Evolutionary conservation across 1,140 invertebrate genomes (phyloP).

Genomic region (Cheumatopsyche charites): DNA sequence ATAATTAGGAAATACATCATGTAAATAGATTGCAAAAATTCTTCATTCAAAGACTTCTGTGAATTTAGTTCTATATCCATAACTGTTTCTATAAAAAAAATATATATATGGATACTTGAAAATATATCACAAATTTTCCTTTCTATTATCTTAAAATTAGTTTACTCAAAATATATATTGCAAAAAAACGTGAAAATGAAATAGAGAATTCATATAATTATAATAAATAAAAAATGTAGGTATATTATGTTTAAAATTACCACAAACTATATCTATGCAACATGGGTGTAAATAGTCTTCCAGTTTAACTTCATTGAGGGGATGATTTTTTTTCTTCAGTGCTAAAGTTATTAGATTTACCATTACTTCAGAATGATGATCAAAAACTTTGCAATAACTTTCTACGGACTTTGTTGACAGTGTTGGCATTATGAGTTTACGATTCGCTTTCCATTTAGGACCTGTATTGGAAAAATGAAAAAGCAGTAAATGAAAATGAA

Average conservation of each 20-base stretch:
- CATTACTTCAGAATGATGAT: constrained; percentile 1
- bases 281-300: constrained; percentile 30
- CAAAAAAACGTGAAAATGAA: not conserved
- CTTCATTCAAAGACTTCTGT: constrained; percentile 7
- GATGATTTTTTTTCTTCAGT: too few relatives aligned
- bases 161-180: too few relatives aligned
- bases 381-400: constrained; percentile 23
- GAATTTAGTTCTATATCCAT: constrained; percentile 22
- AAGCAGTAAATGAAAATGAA: too few relatives aligned
- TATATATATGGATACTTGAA: not conserved
- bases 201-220: not conserved
- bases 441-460: constrained; percentile 12
- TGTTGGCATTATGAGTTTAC: constrained; percentile 26
- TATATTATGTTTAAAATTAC: constrained; percentile 5
- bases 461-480: not conserved
- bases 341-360: constrained; percentile 1
- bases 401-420: not conserved
- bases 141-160: too few relatives aligned
- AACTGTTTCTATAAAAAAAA: constrained; percentile 10
- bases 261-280: constrained; percentile 26
- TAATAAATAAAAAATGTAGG: not conserved
- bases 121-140: too few relatives aligned
- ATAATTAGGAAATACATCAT: constrained; percentile 32
- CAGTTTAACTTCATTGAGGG: constrained; percentile 12
- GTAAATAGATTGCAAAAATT: constrained; percentile 13